Base-by-base conservation (phyloP, 2,113 vertebrate genomes). In the Pelecanus crispus region DNA sequence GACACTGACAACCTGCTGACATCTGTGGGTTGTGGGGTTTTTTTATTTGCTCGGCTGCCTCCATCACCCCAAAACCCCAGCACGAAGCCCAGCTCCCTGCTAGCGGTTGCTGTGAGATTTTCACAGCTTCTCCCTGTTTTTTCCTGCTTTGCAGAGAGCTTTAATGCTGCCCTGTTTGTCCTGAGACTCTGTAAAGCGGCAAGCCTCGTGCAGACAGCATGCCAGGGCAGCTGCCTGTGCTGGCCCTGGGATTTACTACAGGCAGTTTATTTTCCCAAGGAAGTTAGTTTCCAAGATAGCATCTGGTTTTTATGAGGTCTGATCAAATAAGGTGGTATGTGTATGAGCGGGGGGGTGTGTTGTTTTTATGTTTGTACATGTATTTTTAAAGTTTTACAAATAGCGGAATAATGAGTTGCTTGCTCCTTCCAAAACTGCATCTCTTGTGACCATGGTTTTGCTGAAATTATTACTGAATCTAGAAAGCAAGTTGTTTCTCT, bases 261-360 rank as follows among this genome's bases (percentile, higher is more conserved):
- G 74, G 73, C 70, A 36, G 62, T 94, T 97, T 94, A 63, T 92
- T 93, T 95, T 94, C 86, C 78, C 38, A 67, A 66, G 88, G 88
- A 97, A 94, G 86, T 93, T 81, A 34, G 59, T 92, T 92, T 94
- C 90, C 74, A 70, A 85, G 86, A 82, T 77, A 94, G 73, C 91
- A 94, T 95, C 88, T 93, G 94, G 3, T 91, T 88, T 97, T 96
- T 92, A 91, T 88, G 82, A 93, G 86, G 45, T 86, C 92, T 80
- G 90, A 93, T 96, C 91, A 91, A 94, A 87, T 87, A 90, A 95
- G 87, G 87, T 94, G 89, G 84, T 91, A 75, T 91, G 86, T 81
- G 92, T 86, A 53, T 50, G 53, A 53, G 45, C 52, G 44, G 1
- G 8, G 50, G 50, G 42, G 17, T 32, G 66, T 18, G 32, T 17